Conservation (phyloP, 2,113 vertebrate genomes). For the Stigmatopora argus region DNA sequence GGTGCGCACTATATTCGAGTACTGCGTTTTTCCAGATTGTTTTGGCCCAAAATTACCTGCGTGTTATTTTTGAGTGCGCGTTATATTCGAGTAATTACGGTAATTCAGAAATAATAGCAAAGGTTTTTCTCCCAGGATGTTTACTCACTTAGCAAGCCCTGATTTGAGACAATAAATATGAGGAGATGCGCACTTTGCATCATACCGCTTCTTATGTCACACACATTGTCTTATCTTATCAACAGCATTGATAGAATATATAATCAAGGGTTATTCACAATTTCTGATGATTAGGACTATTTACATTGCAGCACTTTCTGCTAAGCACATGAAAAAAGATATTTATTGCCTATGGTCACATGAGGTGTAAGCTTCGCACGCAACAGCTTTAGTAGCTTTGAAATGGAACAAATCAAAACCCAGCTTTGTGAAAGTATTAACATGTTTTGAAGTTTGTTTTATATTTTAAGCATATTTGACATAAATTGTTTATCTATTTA, state of each 20-base stretch:
- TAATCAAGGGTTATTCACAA: conserved; percentile 44
- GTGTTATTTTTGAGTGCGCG: too few relatives aligned
- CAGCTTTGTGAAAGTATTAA: conserved; percentile 66
- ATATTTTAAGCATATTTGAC: conserved; percentile 67
- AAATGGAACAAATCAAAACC: conserved; percentile 61
- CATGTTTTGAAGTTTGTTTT: conserved; percentile 68
- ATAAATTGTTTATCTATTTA: conserved; percentile 73
- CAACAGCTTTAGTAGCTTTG: conserved; percentile 67
- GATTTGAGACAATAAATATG: conserved; percentile 44
- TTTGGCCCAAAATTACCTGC: too few relatives aligned
- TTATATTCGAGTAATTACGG: too few relatives aligned
- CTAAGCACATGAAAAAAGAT: conserved; percentile 57
- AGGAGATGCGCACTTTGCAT: conserved; percentile 36
- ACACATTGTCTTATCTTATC: conserved; percentile 35
- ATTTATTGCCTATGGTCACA: conserved; percentile 54
- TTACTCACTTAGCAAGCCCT: conserved; percentile 56
- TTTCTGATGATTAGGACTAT: conserved; percentile 27
- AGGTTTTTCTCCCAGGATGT: conserved; percentile 53
- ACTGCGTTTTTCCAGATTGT: too few relatives aligned
- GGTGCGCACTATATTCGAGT: too few relatives aligned
- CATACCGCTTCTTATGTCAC: conserved; percentile 28
- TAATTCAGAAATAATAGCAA: conserved; percentile 59
- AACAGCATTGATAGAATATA: conserved; percentile 42
- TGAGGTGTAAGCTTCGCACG: conserved; percentile 66
- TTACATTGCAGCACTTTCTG: conserved; percentile 30